Evolutionary conservation across 2,888 invertebrate genomes (phyloP).

Genomic region (Papilio demoleus): DNA sequence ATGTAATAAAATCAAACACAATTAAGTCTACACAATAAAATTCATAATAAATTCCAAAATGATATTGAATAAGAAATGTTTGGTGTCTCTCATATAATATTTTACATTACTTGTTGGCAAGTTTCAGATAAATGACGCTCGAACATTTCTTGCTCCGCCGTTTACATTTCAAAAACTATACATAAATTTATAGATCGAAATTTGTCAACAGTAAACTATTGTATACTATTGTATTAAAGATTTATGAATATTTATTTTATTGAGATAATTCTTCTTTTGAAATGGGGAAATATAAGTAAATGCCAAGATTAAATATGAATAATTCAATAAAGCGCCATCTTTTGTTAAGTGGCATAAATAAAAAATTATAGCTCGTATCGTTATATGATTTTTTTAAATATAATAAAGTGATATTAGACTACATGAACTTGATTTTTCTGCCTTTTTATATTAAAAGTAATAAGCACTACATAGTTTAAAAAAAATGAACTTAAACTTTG

Average conservation of each 20-base stretch:
- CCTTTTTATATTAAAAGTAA: too few species aligned
- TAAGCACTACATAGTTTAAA: too few species aligned
- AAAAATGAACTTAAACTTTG: not conserved
- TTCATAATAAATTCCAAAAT: constrained; percentile 1
- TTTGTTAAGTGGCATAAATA: too few species aligned
- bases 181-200: not conserved
- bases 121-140: not conserved
- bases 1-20: not conserved
- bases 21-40: not conserved
- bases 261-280: not conserved
- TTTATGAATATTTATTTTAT: constrained; percentile 1
- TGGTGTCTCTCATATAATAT: not conserved
- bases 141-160: too few species aligned
- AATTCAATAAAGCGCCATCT: too few species aligned
- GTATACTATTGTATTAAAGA: not conserved
- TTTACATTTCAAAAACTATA: not conserved
- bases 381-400: too few species aligned
- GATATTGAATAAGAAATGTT: not conserved
- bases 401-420: too few species aligned
- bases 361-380: too few species aligned
- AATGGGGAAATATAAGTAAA: too few species aligned
- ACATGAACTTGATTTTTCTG: too few species aligned
- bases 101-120: not conserved
- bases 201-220: constrained; percentile 3
- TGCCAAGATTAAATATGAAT: too few species aligned